Percentiles rank a stretch among this genome's conserved stretches.
phyloP scores from a whole-genome alignment of 1,140 invertebrate species.

The Microplitis demolitor region DNA sequence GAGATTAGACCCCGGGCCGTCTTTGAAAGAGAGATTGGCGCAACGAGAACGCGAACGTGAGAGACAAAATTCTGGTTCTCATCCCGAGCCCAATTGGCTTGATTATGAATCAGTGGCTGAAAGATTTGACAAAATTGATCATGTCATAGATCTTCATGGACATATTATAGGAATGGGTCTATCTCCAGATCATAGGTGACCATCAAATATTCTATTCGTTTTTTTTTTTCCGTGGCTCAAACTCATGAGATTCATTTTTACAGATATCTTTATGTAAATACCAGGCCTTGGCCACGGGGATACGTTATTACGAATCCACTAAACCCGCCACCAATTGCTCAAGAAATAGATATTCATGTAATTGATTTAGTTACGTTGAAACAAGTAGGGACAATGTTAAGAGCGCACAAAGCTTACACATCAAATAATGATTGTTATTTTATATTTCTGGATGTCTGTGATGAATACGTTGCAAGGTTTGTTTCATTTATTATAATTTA shows the following conservation, averaged over 20 bases:
- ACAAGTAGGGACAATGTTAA: slow-evolving; percentile 81
- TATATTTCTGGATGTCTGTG: slow-evolving; percentile 85
- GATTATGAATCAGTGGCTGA: slow-evolving; percentile 73
- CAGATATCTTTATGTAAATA: slow-evolving; percentile 86
- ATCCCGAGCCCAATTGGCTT: slow-evolving; percentile 69
- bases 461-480: slow-evolving; percentile 86
- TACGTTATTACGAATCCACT: slow-evolving; percentile 80
- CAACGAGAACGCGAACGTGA: slow-evolving; percentile 64
- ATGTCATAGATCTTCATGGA: slow-evolving; percentile 84
- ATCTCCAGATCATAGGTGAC: slow-evolving; percentile 82
- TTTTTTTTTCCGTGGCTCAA: not conserved
- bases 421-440: slow-evolving; percentile 89
- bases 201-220: not conserved
- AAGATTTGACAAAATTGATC: slow-evolving; percentile 80
- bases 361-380: slow-evolving; percentile 82
- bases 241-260: slow-evolving; percentile 27
- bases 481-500: not conserved
- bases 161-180: slow-evolving; percentile 90
- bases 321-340: slow-evolving; percentile 85
- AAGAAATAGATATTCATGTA: slow-evolving; percentile 90
- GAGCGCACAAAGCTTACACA: slow-evolving; percentile 85
- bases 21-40: slow-evolving; percentile 70
- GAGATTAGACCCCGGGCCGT: slow-evolving; percentile 71
- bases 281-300: slow-evolving; percentile 81
- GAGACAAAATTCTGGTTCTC: slow-evolving; percentile 55